Evolutionary conservation across 2,888 invertebrate species (phyloP).

Genomic region (Germaria angustata): DNA sequence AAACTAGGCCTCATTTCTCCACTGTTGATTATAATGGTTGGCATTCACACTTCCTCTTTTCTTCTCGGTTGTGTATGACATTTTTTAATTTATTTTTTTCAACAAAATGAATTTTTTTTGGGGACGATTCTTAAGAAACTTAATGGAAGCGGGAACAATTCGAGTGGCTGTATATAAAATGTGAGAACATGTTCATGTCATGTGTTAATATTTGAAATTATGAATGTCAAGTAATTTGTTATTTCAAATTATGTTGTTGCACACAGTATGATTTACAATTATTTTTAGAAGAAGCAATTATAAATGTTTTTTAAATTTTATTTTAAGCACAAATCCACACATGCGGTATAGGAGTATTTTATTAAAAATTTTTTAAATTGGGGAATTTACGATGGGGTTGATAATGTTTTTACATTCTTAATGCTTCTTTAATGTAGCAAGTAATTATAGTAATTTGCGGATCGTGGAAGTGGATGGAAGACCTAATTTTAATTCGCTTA

Average conservation of each 20-base stretch:
- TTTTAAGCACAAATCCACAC: background rate
- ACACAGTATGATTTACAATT: background rate
- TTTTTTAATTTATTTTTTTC: background rate
- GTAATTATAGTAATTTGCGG: too few relatives aligned
- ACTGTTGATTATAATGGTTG: slow-evolving; percentile 11
- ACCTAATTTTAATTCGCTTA: too few relatives aligned
- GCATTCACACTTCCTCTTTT: slow-evolving; percentile 48
- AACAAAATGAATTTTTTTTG: background rate
- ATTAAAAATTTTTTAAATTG: background rate
- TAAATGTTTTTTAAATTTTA: background rate
- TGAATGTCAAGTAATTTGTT: slow-evolving; percentile 68
- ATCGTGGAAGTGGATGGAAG: too few relatives aligned
- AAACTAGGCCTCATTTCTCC: slow-evolving; percentile 23
- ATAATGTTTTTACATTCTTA: background rate
- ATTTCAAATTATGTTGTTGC: slow-evolving; percentile 56
- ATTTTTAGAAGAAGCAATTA: slow-evolving; percentile 46
- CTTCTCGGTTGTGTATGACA: slow-evolving; percentile 22
- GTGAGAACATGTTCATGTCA: slow-evolving; percentile 49
- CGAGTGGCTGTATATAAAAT: background rate
- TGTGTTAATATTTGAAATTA: slow-evolving; percentile 66
- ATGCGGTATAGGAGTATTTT: background rate
- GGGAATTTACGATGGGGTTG: background rate
- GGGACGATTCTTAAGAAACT: background rate
- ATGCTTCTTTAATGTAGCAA: background rate
- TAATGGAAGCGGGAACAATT: background rate